phyloP scores from a whole-genome alignment of 2,888 invertebrate genomes.

The Pristionchus mayeri region DNA sequence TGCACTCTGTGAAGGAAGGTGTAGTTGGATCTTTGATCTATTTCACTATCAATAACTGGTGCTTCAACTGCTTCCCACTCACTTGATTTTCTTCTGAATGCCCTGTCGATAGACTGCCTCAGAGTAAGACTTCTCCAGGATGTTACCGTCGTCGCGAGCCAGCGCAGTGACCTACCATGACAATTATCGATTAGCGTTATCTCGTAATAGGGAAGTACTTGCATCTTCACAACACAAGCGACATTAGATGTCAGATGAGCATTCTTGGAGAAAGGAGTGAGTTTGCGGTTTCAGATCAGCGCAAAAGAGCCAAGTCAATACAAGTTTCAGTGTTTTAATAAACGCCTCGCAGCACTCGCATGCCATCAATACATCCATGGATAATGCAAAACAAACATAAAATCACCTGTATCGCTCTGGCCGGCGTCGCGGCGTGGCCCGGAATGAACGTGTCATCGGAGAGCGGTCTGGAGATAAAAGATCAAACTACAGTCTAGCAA shows the following conservation, averaged over 20 bases:
- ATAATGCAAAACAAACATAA: no score
- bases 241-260: no score
- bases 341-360: no score
- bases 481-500: slow-evolving; percentile 58
- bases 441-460: slow-evolving; percentile 75
- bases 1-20: slow-evolving; percentile 53
- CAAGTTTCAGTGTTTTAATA: no score
- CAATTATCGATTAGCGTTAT: neutral
- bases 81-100: slow-evolving; percentile 64
- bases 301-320: no score
- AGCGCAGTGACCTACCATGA: no score
- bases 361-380: no score
- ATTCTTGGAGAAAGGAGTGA: no score
- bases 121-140: slow-evolving; percentile 83
- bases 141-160: slow-evolving; percentile 86
- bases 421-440: slow-evolving; percentile 75
- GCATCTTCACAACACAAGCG: no score
- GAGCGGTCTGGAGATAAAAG: slow-evolving; percentile 75
- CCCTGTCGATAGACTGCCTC: slow-evolving; percentile 73
- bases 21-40: slow-evolving; percentile 11
- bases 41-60: no score
- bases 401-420: slow-evolving; percentile 74
- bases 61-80: neutral
- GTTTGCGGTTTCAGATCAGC: no score
- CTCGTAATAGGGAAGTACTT: no score